Evolutionary conservation across 2,113 vertebrate genomes (phyloP).

Genomic region (Xenopus laevis): DNA sequence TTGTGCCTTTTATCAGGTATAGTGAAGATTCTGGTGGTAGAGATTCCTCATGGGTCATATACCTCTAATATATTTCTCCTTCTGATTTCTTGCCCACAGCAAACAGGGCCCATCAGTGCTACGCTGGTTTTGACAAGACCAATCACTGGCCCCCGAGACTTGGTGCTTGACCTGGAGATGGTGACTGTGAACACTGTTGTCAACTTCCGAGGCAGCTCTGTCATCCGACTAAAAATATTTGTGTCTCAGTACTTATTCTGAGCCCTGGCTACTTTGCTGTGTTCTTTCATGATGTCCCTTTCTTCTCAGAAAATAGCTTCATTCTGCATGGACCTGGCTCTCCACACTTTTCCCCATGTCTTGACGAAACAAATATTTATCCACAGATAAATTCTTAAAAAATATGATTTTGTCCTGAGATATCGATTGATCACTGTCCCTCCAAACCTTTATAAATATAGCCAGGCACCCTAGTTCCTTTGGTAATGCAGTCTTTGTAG

Average conservation of each 20-base stretch:
- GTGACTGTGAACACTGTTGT: slow-evolving; percentile 97
- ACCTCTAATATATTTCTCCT: not conserved
- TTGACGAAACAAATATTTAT: not conserved
- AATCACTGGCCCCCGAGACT: slow-evolving; percentile 81
- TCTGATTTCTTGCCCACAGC: slow-evolving; percentile 63
- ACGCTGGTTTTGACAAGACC: slow-evolving; percentile 90
- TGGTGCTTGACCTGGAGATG: slow-evolving; percentile 96
- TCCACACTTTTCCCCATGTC: not conserved
- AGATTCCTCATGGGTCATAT: too few relatives aligned
- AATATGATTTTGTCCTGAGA: not conserved
- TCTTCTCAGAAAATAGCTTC: slow-evolving; percentile 41
- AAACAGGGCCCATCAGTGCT: slow-evolving; percentile 95
- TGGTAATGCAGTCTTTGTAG: too few relatives aligned
- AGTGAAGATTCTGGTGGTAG: too few relatives aligned
- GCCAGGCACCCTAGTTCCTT: too few relatives aligned
- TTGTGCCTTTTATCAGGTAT: too few relatives aligned
- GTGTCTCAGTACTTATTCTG: slow-evolving; percentile 91
- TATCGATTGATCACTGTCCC: not conserved
- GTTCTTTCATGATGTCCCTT: slow-evolving; percentile 54
- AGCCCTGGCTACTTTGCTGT: slow-evolving; percentile 49
- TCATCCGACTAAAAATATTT: slow-evolving; percentile 92
- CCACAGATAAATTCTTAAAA: not conserved
- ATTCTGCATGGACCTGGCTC: not conserved
- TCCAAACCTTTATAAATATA: not conserved
- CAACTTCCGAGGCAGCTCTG: slow-evolving; percentile 96